These are phyloP conservation scores for Megalops atlanticus DNA, from an alignment of 2,113 vertebrate genomes.

Conservation along the genomic window DNA sequence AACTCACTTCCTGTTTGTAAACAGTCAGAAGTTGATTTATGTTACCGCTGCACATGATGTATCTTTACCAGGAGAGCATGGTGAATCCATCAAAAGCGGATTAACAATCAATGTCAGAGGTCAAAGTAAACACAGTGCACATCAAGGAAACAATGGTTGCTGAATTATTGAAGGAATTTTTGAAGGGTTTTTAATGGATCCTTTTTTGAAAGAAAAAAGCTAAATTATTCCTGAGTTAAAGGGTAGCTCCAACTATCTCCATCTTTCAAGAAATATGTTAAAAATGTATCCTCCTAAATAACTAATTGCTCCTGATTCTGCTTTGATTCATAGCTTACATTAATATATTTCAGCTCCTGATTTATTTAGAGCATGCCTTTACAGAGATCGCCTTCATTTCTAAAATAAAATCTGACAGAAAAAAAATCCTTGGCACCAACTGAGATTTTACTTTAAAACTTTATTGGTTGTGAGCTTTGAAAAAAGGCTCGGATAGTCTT, in stretches of 20 bases:
- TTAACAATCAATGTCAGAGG: conserved; percentile 62
- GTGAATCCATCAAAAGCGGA: conserved; percentile 15
- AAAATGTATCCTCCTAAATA: conserved; percentile 37
- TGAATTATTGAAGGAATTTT: conserved; percentile 69
- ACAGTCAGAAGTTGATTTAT: conserved; percentile 63
- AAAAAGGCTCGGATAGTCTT: conserved; percentile 15
- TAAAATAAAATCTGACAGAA: conserved; percentile 29
- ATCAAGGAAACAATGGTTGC: conserved; percentile 70
- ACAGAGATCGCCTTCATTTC: neutral
- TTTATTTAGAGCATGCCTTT: conserved; percentile 34
- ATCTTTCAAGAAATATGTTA: conserved; percentile 35
- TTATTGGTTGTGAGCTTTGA: conserved; percentile 18
- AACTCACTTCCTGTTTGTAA: conserved; percentile 46
- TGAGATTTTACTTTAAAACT: conserved; percentile 1
- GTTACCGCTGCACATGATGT: conserved; percentile 30
- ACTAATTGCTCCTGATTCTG: conserved; percentile 16
- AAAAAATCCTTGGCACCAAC: neutral
- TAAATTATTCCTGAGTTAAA: conserved; percentile 48
- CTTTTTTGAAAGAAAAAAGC: conserved; percentile 35
- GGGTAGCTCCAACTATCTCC: conserved; percentile 29
- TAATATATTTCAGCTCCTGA: conserved; percentile 24
- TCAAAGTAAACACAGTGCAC: conserved; percentile 61
- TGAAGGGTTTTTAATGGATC: conserved; percentile 60
- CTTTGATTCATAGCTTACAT: conserved; percentile 17
- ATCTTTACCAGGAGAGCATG: neutral